Base-by-base conservation (phyloP, 2,113 vertebrate species). In the Chaenocephalus aceratus region DNA sequence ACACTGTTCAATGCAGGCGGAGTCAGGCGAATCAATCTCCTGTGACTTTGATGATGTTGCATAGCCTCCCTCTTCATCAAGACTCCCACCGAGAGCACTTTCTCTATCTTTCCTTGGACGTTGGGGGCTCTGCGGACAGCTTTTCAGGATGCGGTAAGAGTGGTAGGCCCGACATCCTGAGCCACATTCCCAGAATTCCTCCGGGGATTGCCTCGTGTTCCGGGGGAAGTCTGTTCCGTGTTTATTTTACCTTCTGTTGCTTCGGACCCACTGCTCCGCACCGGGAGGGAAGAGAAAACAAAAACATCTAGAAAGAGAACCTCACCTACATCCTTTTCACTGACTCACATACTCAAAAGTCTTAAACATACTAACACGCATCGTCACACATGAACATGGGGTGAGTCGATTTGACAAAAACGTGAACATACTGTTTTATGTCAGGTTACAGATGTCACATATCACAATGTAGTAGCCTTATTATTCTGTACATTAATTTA, bases 171-270 rank as follows among this genome's bases (percentile, higher is more conserved):
- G 66, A 88, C 82, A 91, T 92, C 86, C 90, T 83, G 56, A 86
- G 73, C 70, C 80, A 74, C 92, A 94, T 95, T 93, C 93, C 84
- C 92, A 90, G 89, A 59, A 91, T 95, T 91, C 93, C 89, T 90
- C 82, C 30, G 80, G 91, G 94, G 90, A 88, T 90, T 16, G 88
- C 80, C 72, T 41, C 30, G 72, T 85, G 91, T 94, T 94, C 93
- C 93, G 89, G 90, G 86, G 93, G 89, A 93, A 91, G 89, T 91
- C 91, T 93, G 93, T 81, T 83, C 80, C 7, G 36, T 94, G 92
- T 94, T 95, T 95, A 91, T 95, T 94, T 95, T 95, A 94, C 93
- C 91, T 94, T 94, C 87, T 93, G 90, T 93, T 90, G 84, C 91
- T 93, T 83, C 79, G 81, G 91, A 88, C 83, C 89, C 88, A 71